phyloP scores from a whole-genome alignment of 2,797 vertebrate species.

The Poliocrania exsul region DNA sequence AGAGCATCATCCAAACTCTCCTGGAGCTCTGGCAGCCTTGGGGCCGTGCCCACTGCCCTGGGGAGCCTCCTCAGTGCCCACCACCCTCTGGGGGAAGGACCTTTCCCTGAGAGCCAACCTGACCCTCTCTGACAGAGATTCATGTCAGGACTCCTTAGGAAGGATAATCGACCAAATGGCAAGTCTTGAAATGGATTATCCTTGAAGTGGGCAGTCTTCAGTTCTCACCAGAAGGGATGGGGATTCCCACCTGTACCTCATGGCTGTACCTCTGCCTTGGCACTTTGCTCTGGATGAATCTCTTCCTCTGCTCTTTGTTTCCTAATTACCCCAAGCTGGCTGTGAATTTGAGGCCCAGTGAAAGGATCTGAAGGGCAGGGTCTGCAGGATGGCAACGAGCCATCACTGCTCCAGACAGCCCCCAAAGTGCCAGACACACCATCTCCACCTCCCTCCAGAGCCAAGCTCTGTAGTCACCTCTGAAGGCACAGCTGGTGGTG shows the following conservation, averaged over 20 bases:
- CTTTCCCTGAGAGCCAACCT: accelerated
- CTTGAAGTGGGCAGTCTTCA: background rate
- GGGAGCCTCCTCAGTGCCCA: background rate
- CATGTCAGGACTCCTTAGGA: background rate
- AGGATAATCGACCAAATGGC: background rate
- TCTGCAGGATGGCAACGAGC: background rate
- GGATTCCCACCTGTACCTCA: background rate
- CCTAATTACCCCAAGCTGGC: background rate
- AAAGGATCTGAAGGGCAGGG: background rate
- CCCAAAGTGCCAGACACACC: background rate
- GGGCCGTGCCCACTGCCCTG: background rate
- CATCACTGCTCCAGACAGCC: background rate
- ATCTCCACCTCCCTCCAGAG: background rate
- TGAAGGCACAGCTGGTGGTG: background rate
- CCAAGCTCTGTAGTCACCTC: background rate
- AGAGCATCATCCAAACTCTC: accelerated
- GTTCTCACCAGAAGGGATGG: background rate
- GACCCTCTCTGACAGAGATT: accelerated
- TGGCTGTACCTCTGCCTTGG: background rate
- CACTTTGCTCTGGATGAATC: background rate
- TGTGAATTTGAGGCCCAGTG: background rate
- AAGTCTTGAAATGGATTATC: background rate
- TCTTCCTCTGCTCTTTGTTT: background rate
- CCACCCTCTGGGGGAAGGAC: background rate
- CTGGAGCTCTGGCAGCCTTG: background rate